phyloP scores from a whole-genome alignment of 53 echinoderm and acorn worm genomes.

The Mesocentrotus franciscanus region DNA sequence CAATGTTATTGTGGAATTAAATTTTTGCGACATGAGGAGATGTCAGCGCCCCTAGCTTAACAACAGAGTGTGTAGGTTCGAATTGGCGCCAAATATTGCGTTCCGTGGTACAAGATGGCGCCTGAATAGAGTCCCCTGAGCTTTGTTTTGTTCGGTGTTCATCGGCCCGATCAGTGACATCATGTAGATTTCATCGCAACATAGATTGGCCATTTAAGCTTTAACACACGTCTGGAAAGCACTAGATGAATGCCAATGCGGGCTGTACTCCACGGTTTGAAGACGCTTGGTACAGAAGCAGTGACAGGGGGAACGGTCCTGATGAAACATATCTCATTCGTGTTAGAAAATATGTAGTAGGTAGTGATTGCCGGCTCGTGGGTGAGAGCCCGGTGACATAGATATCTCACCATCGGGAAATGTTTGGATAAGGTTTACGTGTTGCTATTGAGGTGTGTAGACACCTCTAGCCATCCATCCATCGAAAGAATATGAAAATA shows the following conservation, averaged over 20 bases:
- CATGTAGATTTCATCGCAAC: not conserved
- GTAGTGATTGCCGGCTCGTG: not conserved
- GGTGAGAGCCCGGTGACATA: not conserved
- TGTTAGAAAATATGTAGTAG: constrained; percentile 17
- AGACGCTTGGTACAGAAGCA: not conserved
- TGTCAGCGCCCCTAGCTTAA: constrained; percentile 8
- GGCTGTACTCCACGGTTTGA: not conserved
- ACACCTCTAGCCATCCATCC: not conserved
- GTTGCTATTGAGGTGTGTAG: not conserved
- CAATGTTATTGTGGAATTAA: constrained; percentile 37
- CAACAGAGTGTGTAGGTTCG: not conserved
- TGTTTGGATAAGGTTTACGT: constrained; percentile 1
- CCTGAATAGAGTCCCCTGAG: not conserved
- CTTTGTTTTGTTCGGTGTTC: not conserved
- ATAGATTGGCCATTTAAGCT: not conserved
- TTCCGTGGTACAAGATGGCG: not conserved
- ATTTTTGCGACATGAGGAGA: constrained; percentile 20
- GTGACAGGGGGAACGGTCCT: not conserved
- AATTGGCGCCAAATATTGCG: constrained; percentile 17
- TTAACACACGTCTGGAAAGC: not conserved
- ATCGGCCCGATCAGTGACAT: not conserved
- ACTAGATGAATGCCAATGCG: not conserved
- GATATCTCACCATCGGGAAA: not conserved
- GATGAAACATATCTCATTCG: not conserved
- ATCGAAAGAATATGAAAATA: not conserved